phyloP scores from a whole-genome alignment of 2,888 invertebrate species.

The Sipunculus nudus region DNA sequence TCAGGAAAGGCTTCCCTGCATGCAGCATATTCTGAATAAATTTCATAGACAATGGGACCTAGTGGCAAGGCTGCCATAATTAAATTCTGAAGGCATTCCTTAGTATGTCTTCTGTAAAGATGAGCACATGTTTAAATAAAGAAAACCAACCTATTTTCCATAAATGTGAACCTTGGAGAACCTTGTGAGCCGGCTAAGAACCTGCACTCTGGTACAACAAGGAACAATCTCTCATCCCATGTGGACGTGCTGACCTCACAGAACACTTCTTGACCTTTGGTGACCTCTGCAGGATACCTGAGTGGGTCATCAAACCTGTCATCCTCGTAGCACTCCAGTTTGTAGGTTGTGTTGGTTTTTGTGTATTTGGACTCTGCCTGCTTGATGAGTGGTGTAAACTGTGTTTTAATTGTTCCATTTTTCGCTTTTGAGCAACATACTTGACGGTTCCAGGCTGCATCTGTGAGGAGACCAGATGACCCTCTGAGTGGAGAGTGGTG shows the following conservation, averaged over 20 bases:
- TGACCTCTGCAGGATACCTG: conserved; percentile 9
- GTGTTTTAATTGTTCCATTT: conserved; percentile 13
- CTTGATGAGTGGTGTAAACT: conserved; percentile 3
- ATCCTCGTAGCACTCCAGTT: conserved; percentile 14
- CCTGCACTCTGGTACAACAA: conserved; percentile 31
- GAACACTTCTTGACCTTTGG: conserved; percentile 18
- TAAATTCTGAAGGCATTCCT: too few relatives aligned
- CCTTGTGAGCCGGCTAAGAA: conserved; percentile 20
- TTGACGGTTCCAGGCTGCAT: conserved; percentile 9
- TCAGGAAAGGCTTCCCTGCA: too few relatives aligned
- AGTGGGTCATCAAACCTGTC: not conserved
- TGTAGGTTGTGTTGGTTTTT: conserved; percentile 2
- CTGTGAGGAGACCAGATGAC: conserved; percentile 11
- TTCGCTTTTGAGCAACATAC: conserved; percentile 21
- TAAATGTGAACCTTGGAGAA: conserved; percentile 21
- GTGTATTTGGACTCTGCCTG: not conserved
- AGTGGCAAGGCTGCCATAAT: too few relatives aligned
- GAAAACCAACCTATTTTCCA: conserved; percentile 29
- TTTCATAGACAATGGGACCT: too few relatives aligned
- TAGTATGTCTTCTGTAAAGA: too few relatives aligned
- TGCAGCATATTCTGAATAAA: too few relatives aligned
- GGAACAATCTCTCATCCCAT: conserved; percentile 27
- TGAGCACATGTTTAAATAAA: too few relatives aligned
- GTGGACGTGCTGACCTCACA: conserved; percentile 23
- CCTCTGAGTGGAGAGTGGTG: conserved; percentile 3